Percentiles rank a stretch among this genome's conserved stretches.
Conservation (phyloP, 2,113 vertebrate species). For the Bostrychus sinensis region DNA sequence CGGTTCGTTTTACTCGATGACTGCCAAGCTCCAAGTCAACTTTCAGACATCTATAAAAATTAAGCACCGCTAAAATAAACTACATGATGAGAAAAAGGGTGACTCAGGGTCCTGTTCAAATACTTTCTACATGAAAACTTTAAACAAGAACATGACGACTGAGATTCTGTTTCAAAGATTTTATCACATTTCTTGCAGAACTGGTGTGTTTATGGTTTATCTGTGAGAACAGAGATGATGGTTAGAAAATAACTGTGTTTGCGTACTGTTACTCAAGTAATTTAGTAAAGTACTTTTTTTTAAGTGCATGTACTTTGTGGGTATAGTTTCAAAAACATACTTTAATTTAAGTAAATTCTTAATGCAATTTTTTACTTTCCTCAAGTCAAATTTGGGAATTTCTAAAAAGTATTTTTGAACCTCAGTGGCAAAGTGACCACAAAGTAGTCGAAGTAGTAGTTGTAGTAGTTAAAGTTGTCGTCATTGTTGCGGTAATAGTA, state of each 20-base stretch:
- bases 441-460: too few species aligned
- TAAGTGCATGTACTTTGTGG: too few species aligned
- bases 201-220: conserved; percentile 21
- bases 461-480: too few species aligned
- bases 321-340: too few species aligned
- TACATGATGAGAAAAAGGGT: conserved; percentile 33
- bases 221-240: conserved; percentile 20
- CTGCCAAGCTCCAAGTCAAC: conserved; percentile 46
- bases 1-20: conserved; percentile 44
- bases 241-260: background rate
- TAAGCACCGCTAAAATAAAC: conserved; percentile 45
- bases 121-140: conserved; percentile 23
- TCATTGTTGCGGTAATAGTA: too few species aligned
- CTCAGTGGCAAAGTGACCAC: too few species aligned
- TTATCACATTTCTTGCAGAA: conserved; percentile 31
- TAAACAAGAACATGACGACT: conserved; percentile 9
- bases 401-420: too few species aligned
- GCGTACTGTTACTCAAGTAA: too few species aligned
- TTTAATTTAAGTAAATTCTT: too few species aligned
- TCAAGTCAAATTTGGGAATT: too few species aligned
- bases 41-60: conserved; percentile 51
- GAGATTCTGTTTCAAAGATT: conserved; percentile 36
- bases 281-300: too few species aligned
- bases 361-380: too few species aligned
- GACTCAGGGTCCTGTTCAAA: conserved; percentile 12